Evolutionary conservation across 2,888 invertebrate genomes (phyloP).

Genomic region (Mycalesis mineus): DNA sequence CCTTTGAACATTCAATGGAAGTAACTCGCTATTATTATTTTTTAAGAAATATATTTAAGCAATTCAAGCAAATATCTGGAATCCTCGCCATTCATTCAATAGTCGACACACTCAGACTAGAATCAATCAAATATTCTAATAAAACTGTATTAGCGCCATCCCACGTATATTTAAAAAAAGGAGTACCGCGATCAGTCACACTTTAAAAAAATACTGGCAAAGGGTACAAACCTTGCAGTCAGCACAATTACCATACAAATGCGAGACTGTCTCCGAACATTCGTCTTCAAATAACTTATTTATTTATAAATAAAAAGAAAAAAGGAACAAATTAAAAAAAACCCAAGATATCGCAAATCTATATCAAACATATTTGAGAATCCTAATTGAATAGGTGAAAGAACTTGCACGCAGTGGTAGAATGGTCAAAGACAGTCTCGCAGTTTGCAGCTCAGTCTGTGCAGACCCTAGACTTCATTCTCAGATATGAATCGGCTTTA

Average conservation of each 20-base stretch:
- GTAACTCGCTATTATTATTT: conserved; percentile 7
- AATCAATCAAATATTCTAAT: conserved; percentile 46
- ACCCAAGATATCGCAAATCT: not conserved
- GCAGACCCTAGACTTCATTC: conserved; percentile 35
- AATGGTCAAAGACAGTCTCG: not conserved
- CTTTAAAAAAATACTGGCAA: conserved; percentile 69
- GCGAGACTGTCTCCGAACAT: not conserved
- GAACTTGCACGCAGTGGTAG: too few relatives aligned
- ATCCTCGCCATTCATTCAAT: conserved; percentile 37
- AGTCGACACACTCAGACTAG: conserved; percentile 62
- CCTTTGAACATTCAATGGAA: too few relatives aligned
- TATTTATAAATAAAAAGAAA: not conserved
- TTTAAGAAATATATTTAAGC: conserved; percentile 1
- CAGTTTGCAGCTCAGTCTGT: not conserved
- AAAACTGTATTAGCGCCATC: conserved; percentile 34
- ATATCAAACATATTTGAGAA: not conserved
- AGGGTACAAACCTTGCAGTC: conserved; percentile 46
- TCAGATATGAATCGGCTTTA: conserved; percentile 44
- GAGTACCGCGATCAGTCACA: conserved; percentile 40
- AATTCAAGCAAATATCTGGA: conserved; percentile 7
- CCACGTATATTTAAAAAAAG: conserved; percentile 33
- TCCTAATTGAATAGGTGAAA: not conserved
- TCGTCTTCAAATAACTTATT: too few relatives aligned
- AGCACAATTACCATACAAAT: not conserved
- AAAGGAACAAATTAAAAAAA: not conserved